Conservation (phyloP, 2,797 vertebrate genomes). For the Macropus fuliginosus region DNA sequence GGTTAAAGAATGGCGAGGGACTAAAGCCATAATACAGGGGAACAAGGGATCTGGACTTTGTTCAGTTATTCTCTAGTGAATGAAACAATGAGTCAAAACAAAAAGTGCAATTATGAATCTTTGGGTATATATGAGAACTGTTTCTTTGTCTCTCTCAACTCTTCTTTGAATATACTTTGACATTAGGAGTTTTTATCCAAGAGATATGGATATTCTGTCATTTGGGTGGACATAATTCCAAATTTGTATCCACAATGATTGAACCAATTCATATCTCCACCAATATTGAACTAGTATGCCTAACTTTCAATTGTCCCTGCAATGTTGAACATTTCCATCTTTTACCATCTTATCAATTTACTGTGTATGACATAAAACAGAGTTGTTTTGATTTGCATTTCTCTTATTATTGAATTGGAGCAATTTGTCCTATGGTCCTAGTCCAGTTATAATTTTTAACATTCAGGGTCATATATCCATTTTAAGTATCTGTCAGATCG, state of each 20-base stretch:
- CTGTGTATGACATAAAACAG: not conserved
- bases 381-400: not conserved
- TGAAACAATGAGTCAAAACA: not conserved
- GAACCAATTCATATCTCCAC: not conserved
- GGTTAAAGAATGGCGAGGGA: not conserved
- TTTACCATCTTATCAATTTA: not conserved
- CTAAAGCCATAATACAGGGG: not conserved
- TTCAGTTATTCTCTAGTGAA: not conserved
- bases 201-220: not conserved
- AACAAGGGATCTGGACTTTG: not conserved
- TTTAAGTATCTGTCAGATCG: not conserved
- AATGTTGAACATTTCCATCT: not conserved
- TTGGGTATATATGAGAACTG: not conserved
- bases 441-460: not conserved
- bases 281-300: not conserved
- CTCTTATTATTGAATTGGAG: not conserved
- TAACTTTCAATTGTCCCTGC: not conserved
- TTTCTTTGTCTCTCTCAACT: not conserved
- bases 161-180: not conserved
- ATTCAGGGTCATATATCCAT: not conserved
- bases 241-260: not conserved
- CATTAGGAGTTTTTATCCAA: not conserved
- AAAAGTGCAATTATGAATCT: not conserved
- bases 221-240: not conserved
- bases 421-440: not conserved